Conservation (phyloP, 2,113 vertebrate genomes). For the Platycercus adscitus region DNA sequence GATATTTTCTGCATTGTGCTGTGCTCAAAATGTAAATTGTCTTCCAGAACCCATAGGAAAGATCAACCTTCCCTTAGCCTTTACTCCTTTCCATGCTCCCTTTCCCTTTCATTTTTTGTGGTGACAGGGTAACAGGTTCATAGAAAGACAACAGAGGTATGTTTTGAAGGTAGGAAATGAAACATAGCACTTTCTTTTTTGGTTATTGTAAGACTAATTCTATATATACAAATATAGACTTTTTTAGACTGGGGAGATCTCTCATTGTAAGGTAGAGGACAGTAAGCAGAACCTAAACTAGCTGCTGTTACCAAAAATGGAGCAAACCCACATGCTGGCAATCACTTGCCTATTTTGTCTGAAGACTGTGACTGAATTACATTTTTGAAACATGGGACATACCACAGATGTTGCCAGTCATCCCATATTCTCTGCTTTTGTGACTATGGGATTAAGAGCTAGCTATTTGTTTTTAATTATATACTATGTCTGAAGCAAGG, state of each 20-base stretch:
- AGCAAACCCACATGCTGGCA: not conserved
- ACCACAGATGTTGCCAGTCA: not conserved
- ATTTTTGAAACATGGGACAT: not conserved
- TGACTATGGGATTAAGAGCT: not conserved
- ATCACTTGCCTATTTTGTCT: not conserved
- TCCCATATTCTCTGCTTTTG: not conserved
- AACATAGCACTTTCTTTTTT: not conserved
- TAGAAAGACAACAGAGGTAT: not conserved
- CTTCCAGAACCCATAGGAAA: not conserved
- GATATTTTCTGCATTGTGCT: not conserved
- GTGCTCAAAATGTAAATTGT: not conserved
- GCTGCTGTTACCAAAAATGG: not conserved
- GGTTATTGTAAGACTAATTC: not conserved
- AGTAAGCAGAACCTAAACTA: not conserved
- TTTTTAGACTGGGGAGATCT: not conserved
- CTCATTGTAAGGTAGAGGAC: not conserved
- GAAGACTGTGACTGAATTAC: not conserved
- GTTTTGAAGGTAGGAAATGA: not conserved
- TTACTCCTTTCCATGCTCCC: not conserved
- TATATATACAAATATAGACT: not conserved
- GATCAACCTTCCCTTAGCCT: not conserved
- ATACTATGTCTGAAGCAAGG: not conserved
- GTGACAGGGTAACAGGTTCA: not conserved
- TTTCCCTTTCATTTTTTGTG: not conserved
- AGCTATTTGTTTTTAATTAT: not conserved